A percentile compares a stretch with the other conserved stretches of the same genome.
Conservation (phyloP, 1,140 invertebrate species). For the Cyclina sinensis region DNA sequence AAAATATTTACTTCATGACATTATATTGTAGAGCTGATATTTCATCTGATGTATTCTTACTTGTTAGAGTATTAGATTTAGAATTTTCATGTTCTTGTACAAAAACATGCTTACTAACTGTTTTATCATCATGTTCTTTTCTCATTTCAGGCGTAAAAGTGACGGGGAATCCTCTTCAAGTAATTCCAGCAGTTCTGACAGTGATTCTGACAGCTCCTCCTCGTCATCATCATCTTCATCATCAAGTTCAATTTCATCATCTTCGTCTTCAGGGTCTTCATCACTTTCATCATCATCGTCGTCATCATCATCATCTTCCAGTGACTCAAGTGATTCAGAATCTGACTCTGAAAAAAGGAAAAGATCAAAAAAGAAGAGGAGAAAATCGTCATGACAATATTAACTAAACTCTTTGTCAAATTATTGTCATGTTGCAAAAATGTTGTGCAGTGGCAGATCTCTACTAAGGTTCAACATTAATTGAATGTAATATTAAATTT, state of each 20-base stretch:
- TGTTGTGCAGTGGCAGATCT: too few species aligned
- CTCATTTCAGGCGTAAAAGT: slow-evolving; percentile 40
- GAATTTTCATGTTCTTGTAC: too few species aligned
- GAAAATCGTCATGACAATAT: slow-evolving; percentile 31
- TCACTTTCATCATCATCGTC: background rate
- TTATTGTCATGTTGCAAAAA: too few species aligned
- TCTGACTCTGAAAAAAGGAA: slow-evolving; percentile 1
- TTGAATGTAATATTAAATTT: too few species aligned
- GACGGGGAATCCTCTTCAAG: slow-evolving; percentile 41
- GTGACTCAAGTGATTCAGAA: slow-evolving; percentile 50
- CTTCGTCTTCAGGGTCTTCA: slow-evolving; percentile 8
- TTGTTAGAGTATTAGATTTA: too few species aligned
- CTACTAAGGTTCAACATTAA: too few species aligned
- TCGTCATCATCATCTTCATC: slow-evolving; percentile 63
- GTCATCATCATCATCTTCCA: slow-evolving; percentile 35
- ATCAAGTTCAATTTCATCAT: slow-evolving; percentile 66
- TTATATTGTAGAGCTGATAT: too few species aligned
- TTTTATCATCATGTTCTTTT: background rate
- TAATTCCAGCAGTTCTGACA: slow-evolving; percentile 33
- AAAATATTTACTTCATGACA: too few species aligned
- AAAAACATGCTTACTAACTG: too few species aligned
- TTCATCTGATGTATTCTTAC: too few species aligned
- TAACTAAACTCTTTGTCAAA: too few species aligned
- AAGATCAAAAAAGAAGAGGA: slow-evolving; percentile 29
- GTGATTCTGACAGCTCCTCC: slow-evolving; percentile 49